Evolutionary conservation across 2,888 invertebrate genomes (phyloP).

Genomic region (Melanargia galathea): DNA sequence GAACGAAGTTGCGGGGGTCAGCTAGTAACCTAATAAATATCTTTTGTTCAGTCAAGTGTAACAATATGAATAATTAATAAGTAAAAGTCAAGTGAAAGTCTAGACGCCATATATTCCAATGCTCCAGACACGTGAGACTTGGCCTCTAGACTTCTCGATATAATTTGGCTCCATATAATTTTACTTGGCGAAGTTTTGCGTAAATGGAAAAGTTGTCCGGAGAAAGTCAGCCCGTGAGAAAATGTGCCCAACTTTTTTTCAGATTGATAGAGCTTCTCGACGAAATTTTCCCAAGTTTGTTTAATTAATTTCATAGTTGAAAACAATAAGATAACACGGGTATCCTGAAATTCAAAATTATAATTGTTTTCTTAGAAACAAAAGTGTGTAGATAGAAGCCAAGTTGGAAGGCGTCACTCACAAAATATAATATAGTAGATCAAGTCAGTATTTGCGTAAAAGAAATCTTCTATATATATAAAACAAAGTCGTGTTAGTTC

Average conservation of each 20-base stretch:
- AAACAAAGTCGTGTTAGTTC: too few species aligned
- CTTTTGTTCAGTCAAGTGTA: too few species aligned
- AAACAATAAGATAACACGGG: neutral
- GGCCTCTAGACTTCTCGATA: neutral
- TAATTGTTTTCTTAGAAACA: neutral
- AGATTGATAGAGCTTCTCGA: neutral
- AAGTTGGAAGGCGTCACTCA: too few species aligned
- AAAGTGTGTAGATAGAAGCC: neutral
- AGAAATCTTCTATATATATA: too few species aligned
- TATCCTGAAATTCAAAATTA: neutral
- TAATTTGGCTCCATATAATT: constrained; percentile 28
- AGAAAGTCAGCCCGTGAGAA: constrained; percentile 5
- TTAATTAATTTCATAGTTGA: constrained; percentile 4
- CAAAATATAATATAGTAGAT: too few species aligned
- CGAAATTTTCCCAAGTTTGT: neutral
- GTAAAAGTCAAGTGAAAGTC: neutral
- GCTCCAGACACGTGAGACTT: neutral
- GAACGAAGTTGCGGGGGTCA: too few species aligned
- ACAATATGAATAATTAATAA: neutral
- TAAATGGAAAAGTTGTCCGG: constrained; percentile 23
- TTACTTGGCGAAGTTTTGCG: constrained; percentile 24
- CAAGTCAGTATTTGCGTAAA: too few species aligned
- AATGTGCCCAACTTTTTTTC: constrained; percentile 18
- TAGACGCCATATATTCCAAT: neutral
- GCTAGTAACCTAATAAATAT: too few species aligned